These are phyloP conservation scores for Meleagris gallopavo DNA, from an alignment of 2,113 vertebrate genomes.

Conservation along the genomic window DNA sequence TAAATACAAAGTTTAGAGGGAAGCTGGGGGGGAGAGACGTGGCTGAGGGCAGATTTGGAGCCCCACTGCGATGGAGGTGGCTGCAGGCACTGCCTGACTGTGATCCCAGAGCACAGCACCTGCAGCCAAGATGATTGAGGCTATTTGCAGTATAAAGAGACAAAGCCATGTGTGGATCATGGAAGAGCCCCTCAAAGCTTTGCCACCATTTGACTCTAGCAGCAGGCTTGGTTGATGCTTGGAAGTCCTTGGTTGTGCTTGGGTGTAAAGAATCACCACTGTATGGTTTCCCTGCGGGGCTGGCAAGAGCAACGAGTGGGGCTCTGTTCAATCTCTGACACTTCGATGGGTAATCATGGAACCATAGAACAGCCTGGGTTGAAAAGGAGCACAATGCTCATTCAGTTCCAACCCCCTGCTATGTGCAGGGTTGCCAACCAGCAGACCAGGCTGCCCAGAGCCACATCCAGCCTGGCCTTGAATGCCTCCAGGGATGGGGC, in stretches of 20 bases:
- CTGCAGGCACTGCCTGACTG: neutral
- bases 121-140: neutral
- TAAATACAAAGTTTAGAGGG: neutral
- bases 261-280: neutral
- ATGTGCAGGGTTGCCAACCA: too few species aligned
- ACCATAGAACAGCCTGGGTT: too few species aligned
- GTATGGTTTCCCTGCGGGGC: neutral
- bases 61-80: neutral
- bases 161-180: neutral
- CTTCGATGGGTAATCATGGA: neutral
- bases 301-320: neutral
- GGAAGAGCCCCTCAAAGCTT: neutral
- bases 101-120: neutral
- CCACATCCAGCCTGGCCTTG: too few species aligned
- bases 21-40: fast-evolving
- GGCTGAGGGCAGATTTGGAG: neutral
- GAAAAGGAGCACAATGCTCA: too few species aligned
- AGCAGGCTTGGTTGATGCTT: neutral
- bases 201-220: neutral
- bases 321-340: neutral
- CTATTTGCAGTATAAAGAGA: neutral
- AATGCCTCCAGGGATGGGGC: too few species aligned
- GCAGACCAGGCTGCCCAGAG: too few species aligned
- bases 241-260: too few species aligned
- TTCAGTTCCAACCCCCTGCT: too few species aligned